These are phyloP conservation scores for Xestia ashworthii DNA, from an alignment of 2,888 invertebrate species.

Conservation along the genomic window DNA sequence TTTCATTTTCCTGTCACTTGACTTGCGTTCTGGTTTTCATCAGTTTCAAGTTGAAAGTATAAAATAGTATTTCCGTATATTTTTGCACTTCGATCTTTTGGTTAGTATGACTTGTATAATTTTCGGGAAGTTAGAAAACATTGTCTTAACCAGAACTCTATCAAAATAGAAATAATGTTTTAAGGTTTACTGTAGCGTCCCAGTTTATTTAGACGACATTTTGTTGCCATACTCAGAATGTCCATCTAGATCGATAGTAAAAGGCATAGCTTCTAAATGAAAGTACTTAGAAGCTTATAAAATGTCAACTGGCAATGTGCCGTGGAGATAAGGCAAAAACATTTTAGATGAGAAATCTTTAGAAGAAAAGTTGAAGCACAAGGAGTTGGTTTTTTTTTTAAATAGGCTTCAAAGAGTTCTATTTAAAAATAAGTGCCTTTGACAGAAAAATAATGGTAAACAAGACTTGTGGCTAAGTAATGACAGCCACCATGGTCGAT, in stretches of 20 bases:
- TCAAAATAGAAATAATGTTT: not conserved
- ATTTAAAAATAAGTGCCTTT: not conserved
- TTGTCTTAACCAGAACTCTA: not conserved
- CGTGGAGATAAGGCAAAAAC: not conserved
- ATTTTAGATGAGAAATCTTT: not conserved
- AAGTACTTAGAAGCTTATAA: slow-evolving; percentile 3
- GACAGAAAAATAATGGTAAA: not conserved
- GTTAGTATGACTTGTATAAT: not conserved
- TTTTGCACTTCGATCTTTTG: not conserved
- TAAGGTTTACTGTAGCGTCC: not conserved
- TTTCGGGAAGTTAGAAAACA: not conserved
- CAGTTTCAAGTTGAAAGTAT: not conserved
- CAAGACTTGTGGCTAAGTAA: not conserved
- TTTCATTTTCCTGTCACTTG: not conserved
- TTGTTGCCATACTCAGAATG: not conserved
- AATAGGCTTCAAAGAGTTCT: not conserved
- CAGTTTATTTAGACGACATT: not conserved
- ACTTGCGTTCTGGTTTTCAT: not conserved
- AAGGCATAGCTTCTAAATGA: not conserved
- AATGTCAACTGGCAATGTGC: not conserved
- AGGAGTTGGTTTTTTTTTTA: not conserved
- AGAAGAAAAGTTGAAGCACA: not conserved
- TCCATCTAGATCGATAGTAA: slow-evolving; percentile 4
- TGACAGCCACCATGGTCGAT: too few species aligned
- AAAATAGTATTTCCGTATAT: not conserved